These are phyloP conservation scores for Heteromyza rotundicornis DNA, from an alignment of 2,888 invertebrate genomes.

Conservation along the genomic window DNA sequence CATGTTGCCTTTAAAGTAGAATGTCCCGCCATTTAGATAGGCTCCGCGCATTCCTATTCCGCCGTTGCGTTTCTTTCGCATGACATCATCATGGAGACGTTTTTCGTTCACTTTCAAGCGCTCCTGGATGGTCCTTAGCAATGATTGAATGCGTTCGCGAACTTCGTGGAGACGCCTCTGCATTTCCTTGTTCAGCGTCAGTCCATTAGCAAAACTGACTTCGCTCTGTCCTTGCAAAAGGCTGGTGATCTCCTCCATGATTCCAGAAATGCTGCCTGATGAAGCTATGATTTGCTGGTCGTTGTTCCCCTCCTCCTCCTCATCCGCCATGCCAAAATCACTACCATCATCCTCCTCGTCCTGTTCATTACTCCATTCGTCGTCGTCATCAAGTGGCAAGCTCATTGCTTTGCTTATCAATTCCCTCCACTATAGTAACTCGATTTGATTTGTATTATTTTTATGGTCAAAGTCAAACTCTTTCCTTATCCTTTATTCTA, in stretches of 20 bases:
- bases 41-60: slow-evolving; percentile 59
- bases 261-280: no score
- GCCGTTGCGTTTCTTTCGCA: slow-evolving; percentile 13
- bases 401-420: no score
- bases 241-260: slow-evolving; percentile 17
- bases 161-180: slow-evolving; percentile 44
- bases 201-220: slow-evolving; percentile 38
- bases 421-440: no score
- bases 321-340: no score
- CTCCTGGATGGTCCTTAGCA: slow-evolving; percentile 38
- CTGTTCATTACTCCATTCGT: no score
- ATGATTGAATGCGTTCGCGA: slow-evolving; percentile 33
- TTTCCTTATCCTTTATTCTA: no score
- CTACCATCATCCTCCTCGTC: no score
- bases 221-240: slow-evolving; percentile 12
- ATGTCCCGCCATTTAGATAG: slow-evolving; percentile 56
- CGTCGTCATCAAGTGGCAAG: no score
- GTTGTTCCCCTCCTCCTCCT: no score
- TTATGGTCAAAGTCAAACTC: no score
- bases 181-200: slow-evolving; percentile 47
- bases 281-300: no score
- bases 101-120: slow-evolving; percentile 46
- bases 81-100: slow-evolving; percentile 30
- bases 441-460: no score
- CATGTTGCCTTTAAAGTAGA: slow-evolving; percentile 62